A percentile compares a stretch with the other conserved stretches of the same genome.
Conservation (phyloP, 1,140 invertebrate genomes). For the Zaprionus davidi region DNA sequence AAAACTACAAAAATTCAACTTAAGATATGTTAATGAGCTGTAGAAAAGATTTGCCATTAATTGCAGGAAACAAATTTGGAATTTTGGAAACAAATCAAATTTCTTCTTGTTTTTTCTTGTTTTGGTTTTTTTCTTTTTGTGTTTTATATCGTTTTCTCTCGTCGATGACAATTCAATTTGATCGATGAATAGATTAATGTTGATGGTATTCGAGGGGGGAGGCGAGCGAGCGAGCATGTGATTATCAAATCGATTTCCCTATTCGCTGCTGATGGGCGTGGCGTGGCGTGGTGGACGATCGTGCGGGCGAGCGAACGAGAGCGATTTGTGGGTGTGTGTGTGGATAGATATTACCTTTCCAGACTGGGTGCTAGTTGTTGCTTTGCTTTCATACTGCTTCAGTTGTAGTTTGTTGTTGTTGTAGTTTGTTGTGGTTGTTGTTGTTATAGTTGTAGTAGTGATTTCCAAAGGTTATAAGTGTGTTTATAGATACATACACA, state of each 20-base stretch:
- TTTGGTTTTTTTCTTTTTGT: neutral
- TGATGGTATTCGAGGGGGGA: slow-evolving; percentile 14
- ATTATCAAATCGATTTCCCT: slow-evolving; percentile 4
- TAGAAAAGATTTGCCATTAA: slow-evolving; percentile 17
- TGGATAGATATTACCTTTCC: slow-evolving; percentile 76
- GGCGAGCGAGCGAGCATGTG: slow-evolving; percentile 22
- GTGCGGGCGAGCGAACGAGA: slow-evolving; percentile 40
- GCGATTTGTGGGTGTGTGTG: slow-evolving; percentile 8
- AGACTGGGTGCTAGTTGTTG: slow-evolving; percentile 76
- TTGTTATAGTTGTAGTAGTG: slow-evolving; percentile 31
- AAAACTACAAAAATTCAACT: slow-evolving; percentile 56
- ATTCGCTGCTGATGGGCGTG: slow-evolving; percentile 6
- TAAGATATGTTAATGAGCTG: slow-evolving; percentile 28
- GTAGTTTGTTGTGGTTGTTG: slow-evolving; percentile 9
- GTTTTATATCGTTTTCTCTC: slow-evolving; percentile 63
- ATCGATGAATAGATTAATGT: slow-evolving; percentile 17
- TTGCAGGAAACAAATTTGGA: slow-evolving; percentile 44
- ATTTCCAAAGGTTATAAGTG: slow-evolving; percentile 35
- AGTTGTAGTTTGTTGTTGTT: slow-evolving; percentile 46
- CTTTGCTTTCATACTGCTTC: slow-evolving; percentile 73
- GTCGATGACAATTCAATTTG: slow-evolving; percentile 65
- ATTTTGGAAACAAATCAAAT: slow-evolving; percentile 40
- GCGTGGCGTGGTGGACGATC: slow-evolving; percentile 16
- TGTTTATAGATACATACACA: slow-evolving; percentile 21
- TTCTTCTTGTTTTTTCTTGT: slow-evolving; percentile 16